Evolutionary conservation across 1,140 invertebrate genomes (phyloP).

Genomic region (Temnothorax curvispinosus): DNA sequence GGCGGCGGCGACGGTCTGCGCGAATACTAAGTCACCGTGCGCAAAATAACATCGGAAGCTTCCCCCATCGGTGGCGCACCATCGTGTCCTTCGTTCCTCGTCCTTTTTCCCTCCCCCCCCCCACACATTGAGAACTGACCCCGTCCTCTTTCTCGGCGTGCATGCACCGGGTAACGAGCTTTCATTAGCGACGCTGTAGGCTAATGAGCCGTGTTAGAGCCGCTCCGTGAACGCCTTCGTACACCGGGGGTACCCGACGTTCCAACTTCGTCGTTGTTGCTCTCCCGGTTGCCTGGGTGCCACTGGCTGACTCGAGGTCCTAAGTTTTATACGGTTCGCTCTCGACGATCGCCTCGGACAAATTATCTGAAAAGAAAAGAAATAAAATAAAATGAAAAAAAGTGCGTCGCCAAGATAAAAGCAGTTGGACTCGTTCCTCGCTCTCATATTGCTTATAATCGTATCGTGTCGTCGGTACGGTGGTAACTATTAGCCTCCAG

Average conservation of each 20-base stretch:
- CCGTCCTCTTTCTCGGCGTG: slow-evolving; percentile 70
- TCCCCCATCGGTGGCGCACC: slow-evolving; percentile 13
- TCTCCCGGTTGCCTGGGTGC: neutral
- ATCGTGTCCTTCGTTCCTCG: slow-evolving; percentile 60
- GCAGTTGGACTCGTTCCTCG: neutral
- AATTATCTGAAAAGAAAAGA: neutral
- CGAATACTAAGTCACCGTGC: slow-evolving; percentile 79
- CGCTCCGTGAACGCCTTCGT: slow-evolving; percentile 66
- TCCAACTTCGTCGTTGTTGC: slow-evolving; percentile 53
- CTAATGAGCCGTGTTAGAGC: slow-evolving; percentile 84
- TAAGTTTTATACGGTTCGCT: neutral
- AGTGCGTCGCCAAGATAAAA: neutral
- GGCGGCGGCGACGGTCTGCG: slow-evolving; percentile 76
- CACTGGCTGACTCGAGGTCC: neutral
- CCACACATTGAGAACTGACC: too few species aligned
- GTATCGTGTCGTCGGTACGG: neutral
- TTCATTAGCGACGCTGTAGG: slow-evolving; percentile 85
- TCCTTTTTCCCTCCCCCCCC: too few species aligned
- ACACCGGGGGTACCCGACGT: slow-evolving; percentile 57
- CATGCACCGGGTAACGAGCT: slow-evolving; percentile 84
- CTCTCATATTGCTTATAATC: slow-evolving; percentile 10
- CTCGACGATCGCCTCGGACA: neutral
- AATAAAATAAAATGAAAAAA: neutral
- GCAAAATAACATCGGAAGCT: slow-evolving; percentile 74
- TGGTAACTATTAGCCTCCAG: slow-evolving; percentile 10